phyloP scores from a whole-genome alignment of 2,113 vertebrate species.

The Callipepla squamata region DNA sequence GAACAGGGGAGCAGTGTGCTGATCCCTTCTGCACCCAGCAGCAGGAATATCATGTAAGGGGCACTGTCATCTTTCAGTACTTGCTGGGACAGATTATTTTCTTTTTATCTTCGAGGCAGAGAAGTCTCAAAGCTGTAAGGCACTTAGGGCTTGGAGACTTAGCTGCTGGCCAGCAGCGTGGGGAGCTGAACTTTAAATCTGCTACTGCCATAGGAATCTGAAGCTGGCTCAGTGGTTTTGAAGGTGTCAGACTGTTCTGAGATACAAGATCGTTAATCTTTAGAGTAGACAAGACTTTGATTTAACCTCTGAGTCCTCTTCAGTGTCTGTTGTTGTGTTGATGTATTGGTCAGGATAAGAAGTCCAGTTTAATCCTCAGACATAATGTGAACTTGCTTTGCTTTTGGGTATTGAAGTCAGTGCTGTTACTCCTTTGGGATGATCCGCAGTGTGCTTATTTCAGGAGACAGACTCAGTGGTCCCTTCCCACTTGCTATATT shows the following conservation, averaged over 20 bases:
- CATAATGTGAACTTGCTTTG: background rate
- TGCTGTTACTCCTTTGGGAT: background rate
- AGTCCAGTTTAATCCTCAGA: constrained; percentile 11
- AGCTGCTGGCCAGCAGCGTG: background rate
- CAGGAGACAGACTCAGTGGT: no score
- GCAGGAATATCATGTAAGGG: constrained; percentile 1
- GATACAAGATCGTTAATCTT: background rate
- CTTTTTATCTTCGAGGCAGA: background rate
- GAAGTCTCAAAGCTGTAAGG: background rate
- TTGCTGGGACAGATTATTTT: constrained; percentile 22
- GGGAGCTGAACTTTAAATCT: constrained; percentile 1
- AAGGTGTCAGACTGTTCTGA: background rate
- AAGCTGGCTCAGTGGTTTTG: background rate
- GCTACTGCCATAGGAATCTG: background rate
- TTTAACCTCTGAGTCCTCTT: background rate
- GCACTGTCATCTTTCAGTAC: background rate
- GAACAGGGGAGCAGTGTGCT: background rate
- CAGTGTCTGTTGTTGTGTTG: background rate
- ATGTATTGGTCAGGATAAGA: background rate
- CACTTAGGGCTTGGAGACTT: background rate
- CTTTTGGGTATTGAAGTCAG: background rate
- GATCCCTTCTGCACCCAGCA: background rate
- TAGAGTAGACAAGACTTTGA: background rate
- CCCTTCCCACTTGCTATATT: no score
- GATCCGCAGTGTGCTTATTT: background rate